Evolutionary conservation across 2,797 vertebrate species (phyloP), one percentile per base, ranked within the genome.

Genomic region (Mus spretus): DNA sequence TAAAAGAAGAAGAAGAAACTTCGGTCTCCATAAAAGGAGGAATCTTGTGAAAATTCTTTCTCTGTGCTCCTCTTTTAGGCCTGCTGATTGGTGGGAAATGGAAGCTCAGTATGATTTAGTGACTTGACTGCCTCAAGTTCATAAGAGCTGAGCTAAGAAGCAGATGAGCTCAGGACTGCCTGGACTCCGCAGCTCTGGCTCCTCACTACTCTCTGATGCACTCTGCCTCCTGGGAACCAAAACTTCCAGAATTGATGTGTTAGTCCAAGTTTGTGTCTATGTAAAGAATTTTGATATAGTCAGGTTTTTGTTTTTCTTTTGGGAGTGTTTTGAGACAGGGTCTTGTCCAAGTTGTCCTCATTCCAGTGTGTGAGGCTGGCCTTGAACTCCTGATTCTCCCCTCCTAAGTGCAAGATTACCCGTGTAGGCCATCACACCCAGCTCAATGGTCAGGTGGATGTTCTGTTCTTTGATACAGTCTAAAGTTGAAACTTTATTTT

Each of bases 401-500:
- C 26, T 47, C 72, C 40, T 61, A 7, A 63, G 57, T 63, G 57
- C 53, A 50, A 7, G 72, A 63, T 78, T 47, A 78, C 55, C 61
- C 6, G 28, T 59, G 40, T 61, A 4, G 31, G n/a, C 44, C 26
- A 77, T 22, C 37, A 61, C 24, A 28, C 26, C 17, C 37, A 10
- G 17, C 37, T 22, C 87, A 44, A 0, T 40, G 74, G 28, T 77
- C 37, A 61, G 40, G 19, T 77, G 9, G 82, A 11, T 89, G 15
- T 57, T 83, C 7, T 15, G 77, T 70, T 92, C 6, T 93, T 81
- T 67, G 22, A 81, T 92, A 40, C 1, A 74, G 20, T 88, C 67
- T 81, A 63, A 92, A 95, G 55, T 86, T 72, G 31, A 89, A 80
- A 78, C 70, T 96, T 93, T 63, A 40, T 67, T 89, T 85, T 82